These are phyloP conservation scores for Temnopleurus reevesii DNA, from an alignment of 53 echinoderm and acorn worm species.

Conservation along the genomic window DNA sequence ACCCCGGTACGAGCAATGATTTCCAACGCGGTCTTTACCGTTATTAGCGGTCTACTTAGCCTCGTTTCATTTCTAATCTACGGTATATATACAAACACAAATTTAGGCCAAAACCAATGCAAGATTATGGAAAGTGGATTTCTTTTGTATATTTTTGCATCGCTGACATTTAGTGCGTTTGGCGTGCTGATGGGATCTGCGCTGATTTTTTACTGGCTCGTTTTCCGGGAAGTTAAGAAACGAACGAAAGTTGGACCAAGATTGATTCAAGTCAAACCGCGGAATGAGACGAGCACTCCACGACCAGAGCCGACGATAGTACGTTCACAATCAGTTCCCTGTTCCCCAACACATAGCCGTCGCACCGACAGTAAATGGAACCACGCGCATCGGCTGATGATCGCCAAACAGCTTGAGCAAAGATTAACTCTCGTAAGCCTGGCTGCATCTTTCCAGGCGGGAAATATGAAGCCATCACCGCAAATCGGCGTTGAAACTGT, in stretches of 20 bases:
- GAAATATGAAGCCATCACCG: neutral
- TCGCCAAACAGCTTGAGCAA: slow-evolving; percentile 43
- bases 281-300: neutral
- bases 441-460: neutral
- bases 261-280: slow-evolving; percentile 4
- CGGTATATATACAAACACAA: neutral
- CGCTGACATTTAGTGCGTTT: slow-evolving; percentile 58
- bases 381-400: slow-evolving; percentile 14
- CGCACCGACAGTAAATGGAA: slow-evolving; percentile 8
- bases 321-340: slow-evolving; percentile 33
- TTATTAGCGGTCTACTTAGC: slow-evolving; percentile 56
- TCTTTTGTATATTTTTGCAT: slow-evolving; percentile 52
- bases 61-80: slow-evolving; percentile 60
- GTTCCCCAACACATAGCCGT: slow-evolving; percentile 11
- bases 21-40: slow-evolving; percentile 15
- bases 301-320: neutral
- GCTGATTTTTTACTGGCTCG: slow-evolving; percentile 69
- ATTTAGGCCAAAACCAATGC: too few relatives aligned
- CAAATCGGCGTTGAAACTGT: slow-evolving; percentile 38
- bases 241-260: slow-evolving; percentile 57
- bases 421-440: slow-evolving; percentile 32
- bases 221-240: slow-evolving; percentile 71
- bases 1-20: slow-evolving; percentile 55
- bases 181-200: slow-evolving; percentile 64
- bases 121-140: slow-evolving; percentile 37